These are phyloP conservation scores for Trachelus troglodyta DNA, from an alignment of 2,888 invertebrate species.

Conservation along the genomic window DNA sequence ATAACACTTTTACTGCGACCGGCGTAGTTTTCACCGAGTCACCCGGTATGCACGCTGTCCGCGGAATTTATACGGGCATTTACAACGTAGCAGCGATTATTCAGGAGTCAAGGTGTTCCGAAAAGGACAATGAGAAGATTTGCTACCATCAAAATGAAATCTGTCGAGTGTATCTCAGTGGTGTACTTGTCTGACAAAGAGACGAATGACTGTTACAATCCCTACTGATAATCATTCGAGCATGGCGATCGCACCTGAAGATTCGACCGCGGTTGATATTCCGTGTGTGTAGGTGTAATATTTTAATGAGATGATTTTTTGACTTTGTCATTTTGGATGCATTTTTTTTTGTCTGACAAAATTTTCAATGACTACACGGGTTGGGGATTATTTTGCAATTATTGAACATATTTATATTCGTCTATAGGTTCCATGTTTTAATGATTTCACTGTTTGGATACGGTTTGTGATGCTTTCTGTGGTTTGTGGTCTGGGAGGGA, in stretches of 20 bases:
- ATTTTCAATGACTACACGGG: no score
- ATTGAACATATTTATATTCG: neutral
- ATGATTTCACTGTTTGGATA: neutral
- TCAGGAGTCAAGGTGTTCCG: neutral
- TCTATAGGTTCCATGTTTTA: neutral
- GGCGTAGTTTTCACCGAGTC: no score
- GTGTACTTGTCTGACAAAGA: neutral
- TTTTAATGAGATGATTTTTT: neutral
- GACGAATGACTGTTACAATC: neutral
- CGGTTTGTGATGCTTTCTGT: neutral
- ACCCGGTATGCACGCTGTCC: neutral
- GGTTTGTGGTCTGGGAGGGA: conserved; percentile 14
- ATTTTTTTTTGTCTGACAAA: no score
- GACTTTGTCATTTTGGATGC: neutral
- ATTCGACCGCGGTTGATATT: neutral
- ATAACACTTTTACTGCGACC: no score
- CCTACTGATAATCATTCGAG: neutral
- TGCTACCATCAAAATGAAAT: neutral
- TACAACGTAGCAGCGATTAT: neutral
- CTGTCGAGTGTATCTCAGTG: neutral
- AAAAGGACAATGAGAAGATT: neutral
- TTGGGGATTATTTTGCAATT: no score
- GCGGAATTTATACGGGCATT: neutral
- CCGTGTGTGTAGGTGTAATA: neutral
- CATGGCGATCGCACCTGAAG: neutral